A percentile compares a stretch with the other conserved stretches of the same genome.
Conservation (phyloP, 2,888 invertebrate genomes). For the Caenorhabditis sp. region DNA sequence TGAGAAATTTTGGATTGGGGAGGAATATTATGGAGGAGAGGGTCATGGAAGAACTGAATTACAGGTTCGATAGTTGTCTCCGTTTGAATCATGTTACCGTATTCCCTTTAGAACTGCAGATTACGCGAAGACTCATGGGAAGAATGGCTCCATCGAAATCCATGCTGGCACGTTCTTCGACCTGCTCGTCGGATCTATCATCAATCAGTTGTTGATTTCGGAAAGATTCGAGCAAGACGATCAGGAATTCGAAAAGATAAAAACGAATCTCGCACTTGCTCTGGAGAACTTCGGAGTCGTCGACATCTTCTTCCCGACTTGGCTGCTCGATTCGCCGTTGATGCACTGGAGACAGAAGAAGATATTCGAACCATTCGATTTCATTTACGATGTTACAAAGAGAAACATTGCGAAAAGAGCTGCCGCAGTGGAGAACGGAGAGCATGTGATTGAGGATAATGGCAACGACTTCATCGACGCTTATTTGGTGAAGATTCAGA, state of each 20-base stretch:
- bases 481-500: slow-evolving; percentile 58
- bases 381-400: slow-evolving; percentile 12
- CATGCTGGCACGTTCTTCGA: slow-evolving; percentile 49
- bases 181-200: slow-evolving; percentile 63
- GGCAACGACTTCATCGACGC: slow-evolving; percentile 65
- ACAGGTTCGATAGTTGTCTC: too few species aligned
- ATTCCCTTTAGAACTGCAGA: slow-evolving; percentile 34
- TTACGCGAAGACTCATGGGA: slow-evolving; percentile 28
- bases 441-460: slow-evolving; percentile 41
- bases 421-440: slow-evolving; percentile 21
- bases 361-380: slow-evolving; percentile 37
- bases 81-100: too few species aligned
- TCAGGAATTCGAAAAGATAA: slow-evolving; percentile 29
- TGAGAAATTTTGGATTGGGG: slow-evolving; percentile 59
- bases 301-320: slow-evolving; percentile 44
- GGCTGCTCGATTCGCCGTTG: slow-evolving; percentile 31
- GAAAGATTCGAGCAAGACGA: slow-evolving; percentile 53
- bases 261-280: slow-evolving; percentile 17
- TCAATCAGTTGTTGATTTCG: slow-evolving; percentile 59
- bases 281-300: slow-evolving; percentile 35
- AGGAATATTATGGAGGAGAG: slow-evolving; percentile 60
- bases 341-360: slow-evolving; percentile 47
- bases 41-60: slow-evolving; percentile 57
- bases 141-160: slow-evolving; percentile 32
- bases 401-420: slow-evolving; percentile 25